These are phyloP conservation scores for Heliconius nattereri DNA, from an alignment of 1,140 invertebrate genomes.

Conservation along the genomic window DNA sequence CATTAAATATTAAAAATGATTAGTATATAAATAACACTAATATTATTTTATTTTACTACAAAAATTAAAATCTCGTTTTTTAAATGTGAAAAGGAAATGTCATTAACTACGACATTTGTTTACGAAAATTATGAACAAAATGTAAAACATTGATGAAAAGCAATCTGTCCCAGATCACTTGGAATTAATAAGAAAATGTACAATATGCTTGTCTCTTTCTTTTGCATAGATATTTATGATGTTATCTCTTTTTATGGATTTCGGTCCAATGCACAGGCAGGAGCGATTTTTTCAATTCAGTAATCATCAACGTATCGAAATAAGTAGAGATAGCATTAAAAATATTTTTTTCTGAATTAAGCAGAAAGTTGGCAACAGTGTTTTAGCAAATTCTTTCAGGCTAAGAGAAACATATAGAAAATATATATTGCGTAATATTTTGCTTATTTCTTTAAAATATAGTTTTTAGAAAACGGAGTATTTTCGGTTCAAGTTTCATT, in stretches of 20 bases:
- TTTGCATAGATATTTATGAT: background rate
- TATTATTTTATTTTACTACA: no score
- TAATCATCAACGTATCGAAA: constrained; percentile 15
- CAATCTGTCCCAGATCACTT: background rate
- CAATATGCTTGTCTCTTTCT: constrained; percentile 10
- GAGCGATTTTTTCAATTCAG: constrained; percentile 32
- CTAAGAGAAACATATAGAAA: no score
- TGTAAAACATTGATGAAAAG: constrained; percentile 13
- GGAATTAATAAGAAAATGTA: background rate
- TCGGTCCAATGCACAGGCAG: constrained; percentile 26
- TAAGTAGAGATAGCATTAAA: constrained; percentile 13
- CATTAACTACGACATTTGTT: background rate
- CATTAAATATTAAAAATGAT: no score
- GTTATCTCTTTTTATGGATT: constrained; percentile 16
- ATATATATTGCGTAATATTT: no score
- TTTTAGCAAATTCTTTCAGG: no score
- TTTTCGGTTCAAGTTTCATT: no score
- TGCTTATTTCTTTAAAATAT: no score
- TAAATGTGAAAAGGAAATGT: no score
- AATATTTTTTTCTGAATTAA: background rate
- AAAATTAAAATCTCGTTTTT: no score
- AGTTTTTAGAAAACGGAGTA: no score
- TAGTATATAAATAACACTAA: no score
- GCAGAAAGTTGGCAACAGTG: no score
- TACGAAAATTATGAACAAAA: constrained; percentile 15